Conservation (phyloP, 1,140 invertebrate genomes). For the Bombus sibiricus region DNA sequence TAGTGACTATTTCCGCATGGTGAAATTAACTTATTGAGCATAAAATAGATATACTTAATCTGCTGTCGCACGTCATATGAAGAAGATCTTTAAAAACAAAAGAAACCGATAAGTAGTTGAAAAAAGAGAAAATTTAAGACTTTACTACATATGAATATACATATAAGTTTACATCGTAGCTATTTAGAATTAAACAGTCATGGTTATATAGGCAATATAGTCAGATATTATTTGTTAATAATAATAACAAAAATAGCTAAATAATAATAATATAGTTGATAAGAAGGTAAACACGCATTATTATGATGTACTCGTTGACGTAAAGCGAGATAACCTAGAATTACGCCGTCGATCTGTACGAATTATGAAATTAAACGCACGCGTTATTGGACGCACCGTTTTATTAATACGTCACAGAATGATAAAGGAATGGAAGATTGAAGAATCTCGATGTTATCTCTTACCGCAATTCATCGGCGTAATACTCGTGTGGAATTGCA, state of each 20-base stretch:
- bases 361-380: neutral
- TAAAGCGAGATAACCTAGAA: conserved; percentile 15
- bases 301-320: neutral
- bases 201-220: no score
- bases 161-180: neutral
- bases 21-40: neutral
- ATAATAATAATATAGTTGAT: neutral
- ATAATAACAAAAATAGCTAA: neutral
- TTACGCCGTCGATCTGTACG: neutral
- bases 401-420: neutral
- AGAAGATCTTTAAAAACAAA: no score
- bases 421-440: neutral
- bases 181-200: no score
- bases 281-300: conserved; percentile 5
- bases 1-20: neutral
- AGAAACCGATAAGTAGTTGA: no score
- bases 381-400: neutral
- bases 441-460: conserved; percentile 36
- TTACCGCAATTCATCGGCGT: conserved; percentile 91
- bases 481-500: conserved; percentile 97
- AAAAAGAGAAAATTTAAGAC: no score
- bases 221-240: neutral
- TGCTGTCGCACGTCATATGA: no score
- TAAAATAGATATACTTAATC: no score
- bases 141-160: neutral